These are phyloP conservation scores for Alcedo atthis DNA, from an alignment of 2,797 vertebrate genomes.

Conservation along the genomic window DNA sequence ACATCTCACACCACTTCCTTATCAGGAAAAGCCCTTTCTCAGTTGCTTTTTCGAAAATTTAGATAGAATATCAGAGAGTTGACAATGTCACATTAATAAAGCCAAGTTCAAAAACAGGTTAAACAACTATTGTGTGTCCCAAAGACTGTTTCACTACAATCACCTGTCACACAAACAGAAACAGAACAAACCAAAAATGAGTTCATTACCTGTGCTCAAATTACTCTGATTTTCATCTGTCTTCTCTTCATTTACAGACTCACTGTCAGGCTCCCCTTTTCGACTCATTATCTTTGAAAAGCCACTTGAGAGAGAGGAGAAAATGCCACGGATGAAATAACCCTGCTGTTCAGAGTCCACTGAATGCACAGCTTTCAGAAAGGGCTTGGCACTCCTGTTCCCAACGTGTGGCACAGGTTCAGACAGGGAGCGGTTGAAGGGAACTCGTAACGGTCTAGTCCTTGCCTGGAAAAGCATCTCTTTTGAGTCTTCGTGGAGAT, in stretches of 20 bases:
- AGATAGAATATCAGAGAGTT: not conserved
- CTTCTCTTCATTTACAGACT: constrained; percentile 12
- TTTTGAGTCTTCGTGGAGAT: not conserved
- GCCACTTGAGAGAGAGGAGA: constrained; percentile 78
- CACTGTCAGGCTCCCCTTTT: constrained; percentile 65
- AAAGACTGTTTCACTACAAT: not conserved
- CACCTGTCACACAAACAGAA: not conserved
- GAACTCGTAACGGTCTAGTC: not conserved
- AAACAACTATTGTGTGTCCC: not conserved
- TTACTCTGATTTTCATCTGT: not conserved
- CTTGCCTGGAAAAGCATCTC: not conserved
- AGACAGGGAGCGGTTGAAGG: constrained; percentile 78
- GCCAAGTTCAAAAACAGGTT: not conserved
- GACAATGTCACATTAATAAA: not conserved
- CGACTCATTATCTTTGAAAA: constrained; percentile 72
- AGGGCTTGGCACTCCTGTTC: not conserved
- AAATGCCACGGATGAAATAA: constrained; percentile 68
- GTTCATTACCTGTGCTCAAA: constrained; percentile 49
- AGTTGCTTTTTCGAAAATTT: not conserved
- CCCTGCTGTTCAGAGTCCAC: constrained; percentile 62
- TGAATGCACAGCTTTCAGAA: constrained; percentile 10
- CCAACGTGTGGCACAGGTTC: constrained; percentile 52
- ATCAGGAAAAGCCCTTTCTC: not conserved
- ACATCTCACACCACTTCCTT: not conserved
- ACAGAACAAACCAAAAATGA: not conserved